These are phyloP conservation scores for Rhinella marina DNA, from an alignment of 2,797 vertebrate genomes.

Conservation along the genomic window DNA sequence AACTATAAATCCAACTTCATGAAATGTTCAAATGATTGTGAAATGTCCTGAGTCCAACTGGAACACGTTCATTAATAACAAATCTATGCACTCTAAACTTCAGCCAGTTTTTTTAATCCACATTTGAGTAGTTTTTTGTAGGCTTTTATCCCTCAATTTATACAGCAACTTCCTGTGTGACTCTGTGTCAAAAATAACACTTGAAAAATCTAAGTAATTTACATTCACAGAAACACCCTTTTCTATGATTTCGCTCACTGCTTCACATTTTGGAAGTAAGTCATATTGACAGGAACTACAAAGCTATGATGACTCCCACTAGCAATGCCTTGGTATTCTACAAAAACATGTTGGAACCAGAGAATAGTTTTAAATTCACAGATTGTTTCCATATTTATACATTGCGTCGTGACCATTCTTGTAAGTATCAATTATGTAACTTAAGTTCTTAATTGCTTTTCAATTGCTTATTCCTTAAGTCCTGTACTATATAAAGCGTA, in stretches of 20 bases:
- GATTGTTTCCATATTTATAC: background rate
- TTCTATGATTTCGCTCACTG: constrained; percentile 12
- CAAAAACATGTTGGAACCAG: background rate
- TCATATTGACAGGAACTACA: constrained; percentile 5
- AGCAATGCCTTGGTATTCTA: background rate
- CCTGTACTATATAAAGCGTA: background rate
- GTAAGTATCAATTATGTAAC: background rate
- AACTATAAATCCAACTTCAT: constrained; percentile 23
- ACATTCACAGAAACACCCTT: constrained; percentile 28
- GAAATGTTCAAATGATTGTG: constrained; percentile 15
- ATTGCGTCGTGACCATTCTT: background rate
- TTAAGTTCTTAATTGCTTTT: background rate
- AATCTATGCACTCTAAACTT: constrained; percentile 38
- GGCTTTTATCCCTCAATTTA: constrained; percentile 50
- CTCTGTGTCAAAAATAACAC: constrained; percentile 35
- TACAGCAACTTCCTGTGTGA: constrained; percentile 49
- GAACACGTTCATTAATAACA: constrained; percentile 45
- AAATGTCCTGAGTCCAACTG: constrained; percentile 32
- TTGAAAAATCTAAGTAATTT: background rate
- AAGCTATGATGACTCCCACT: background rate
- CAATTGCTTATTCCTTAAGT: background rate
- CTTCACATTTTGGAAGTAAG: constrained; percentile 1
- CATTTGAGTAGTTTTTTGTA: constrained; percentile 21
- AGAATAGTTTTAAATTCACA: background rate
- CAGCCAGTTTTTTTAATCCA: constrained; percentile 40